Evolutionary conservation across 2,797 vertebrate species (phyloP).

Genomic region (Rhyacichthys aspro): DNA sequence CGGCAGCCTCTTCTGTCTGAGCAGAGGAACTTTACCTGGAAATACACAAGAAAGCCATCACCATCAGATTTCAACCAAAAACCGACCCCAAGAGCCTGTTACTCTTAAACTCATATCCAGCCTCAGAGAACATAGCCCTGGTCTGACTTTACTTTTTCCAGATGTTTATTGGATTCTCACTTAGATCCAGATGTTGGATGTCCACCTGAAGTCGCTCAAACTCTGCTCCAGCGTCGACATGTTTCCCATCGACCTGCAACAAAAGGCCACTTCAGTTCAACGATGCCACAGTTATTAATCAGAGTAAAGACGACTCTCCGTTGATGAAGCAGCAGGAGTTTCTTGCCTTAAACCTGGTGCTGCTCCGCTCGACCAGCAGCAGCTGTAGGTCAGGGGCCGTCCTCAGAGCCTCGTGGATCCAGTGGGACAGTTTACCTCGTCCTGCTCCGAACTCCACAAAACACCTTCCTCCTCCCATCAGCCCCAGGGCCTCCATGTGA

Average conservation of each 20-base stretch:
- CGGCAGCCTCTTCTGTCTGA: conserved; percentile 81
- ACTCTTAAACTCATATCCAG: no score
- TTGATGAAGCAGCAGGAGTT: background rate
- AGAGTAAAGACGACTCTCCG: no score
- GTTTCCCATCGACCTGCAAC: conserved; percentile 93
- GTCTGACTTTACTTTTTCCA: no score
- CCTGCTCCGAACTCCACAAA: conserved; percentile 97
- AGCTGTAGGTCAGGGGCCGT: conserved; percentile 83
- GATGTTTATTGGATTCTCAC: conserved; percentile 69
- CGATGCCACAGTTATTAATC: no score
- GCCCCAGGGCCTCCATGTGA: conserved; percentile 87
- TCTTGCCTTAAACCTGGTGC: conserved; percentile 91
- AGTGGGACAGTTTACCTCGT: conserved; percentile 95
- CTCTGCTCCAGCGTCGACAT: conserved; percentile 78
- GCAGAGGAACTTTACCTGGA: conserved; percentile 86
- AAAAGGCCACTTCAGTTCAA: conserved; percentile 1
- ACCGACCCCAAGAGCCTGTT: background rate
- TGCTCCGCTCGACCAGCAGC: conserved; percentile 92
- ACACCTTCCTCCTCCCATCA: conserved; percentile 86
- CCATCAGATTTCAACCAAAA: background rate
- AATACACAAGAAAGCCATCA: conserved; percentile 11
- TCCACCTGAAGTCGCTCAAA: conserved; percentile 95
- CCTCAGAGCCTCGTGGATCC: conserved; percentile 89
- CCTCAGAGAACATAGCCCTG: no score
- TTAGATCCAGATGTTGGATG: conserved; percentile 93